Evolutionary conservation across 1,140 invertebrate species (phyloP).

Genomic region (Galleria mellonella): DNA sequence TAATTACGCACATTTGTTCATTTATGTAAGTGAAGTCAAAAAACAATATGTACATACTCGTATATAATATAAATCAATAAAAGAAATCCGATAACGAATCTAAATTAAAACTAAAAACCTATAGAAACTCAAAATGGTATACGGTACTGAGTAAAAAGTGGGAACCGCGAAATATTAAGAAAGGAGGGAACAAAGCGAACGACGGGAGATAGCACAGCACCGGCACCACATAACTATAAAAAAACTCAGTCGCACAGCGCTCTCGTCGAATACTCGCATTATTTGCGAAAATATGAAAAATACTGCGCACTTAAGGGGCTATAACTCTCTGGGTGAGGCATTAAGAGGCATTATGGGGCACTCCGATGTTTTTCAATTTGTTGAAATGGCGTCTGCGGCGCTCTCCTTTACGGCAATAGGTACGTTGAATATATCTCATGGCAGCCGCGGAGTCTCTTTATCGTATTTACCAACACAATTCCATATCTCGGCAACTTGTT

Average conservation of each 20-base stretch:
- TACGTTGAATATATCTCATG: conserved; percentile 9
- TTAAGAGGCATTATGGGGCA: conserved; percentile 49
- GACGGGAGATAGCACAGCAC: background rate
- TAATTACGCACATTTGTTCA: too few relatives aligned
- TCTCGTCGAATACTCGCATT: conserved; percentile 23
- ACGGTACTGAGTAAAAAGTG: too few relatives aligned
- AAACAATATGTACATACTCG: too few relatives aligned
- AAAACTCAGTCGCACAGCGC: conserved; percentile 1
- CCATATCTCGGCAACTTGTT: background rate
- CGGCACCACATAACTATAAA: conserved; percentile 7
- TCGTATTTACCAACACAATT: background rate
- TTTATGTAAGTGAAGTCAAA: too few relatives aligned
- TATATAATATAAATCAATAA: too few relatives aligned
- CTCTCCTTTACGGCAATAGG: conserved; percentile 29
- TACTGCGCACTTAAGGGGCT: conserved; percentile 32
- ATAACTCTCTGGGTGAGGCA: conserved; percentile 36
- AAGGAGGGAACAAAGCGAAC: background rate
- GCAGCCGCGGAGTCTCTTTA: background rate
- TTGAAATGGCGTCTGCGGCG: conserved; percentile 38
- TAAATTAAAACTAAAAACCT: too few relatives aligned
- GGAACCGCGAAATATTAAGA: background rate
- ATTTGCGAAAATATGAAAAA: conserved; percentile 57
- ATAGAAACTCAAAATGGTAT: too few relatives aligned
- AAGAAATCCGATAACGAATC: too few relatives aligned
- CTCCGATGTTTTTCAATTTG: conserved; percentile 68